A percentile compares a stretch with the other conserved stretches of the same genome.
Conservation (phyloP, 2,888 invertebrate species). For the Tortricodes alternella region DNA sequence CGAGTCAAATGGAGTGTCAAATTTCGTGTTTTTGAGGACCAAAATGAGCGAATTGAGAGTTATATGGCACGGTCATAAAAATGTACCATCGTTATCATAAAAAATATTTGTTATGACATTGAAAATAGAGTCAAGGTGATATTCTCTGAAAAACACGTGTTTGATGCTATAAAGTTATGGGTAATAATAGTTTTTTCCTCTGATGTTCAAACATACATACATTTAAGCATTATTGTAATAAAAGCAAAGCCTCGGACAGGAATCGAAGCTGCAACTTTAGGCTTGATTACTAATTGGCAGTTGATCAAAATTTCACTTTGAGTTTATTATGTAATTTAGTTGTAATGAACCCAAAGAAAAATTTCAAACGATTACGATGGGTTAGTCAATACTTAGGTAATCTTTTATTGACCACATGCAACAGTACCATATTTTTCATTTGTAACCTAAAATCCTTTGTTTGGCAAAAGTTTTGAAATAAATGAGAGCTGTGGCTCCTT, state of each 20-base stretch:
- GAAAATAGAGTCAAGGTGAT: constrained; percentile 19
- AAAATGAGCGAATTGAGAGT: constrained; percentile 16
- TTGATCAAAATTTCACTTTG: too few relatives aligned
- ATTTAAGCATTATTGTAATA: too few relatives aligned
- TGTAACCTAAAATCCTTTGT: not conserved
- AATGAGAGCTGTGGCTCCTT: too few relatives aligned
- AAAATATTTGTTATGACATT: constrained; percentile 9
- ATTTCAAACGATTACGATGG: not conserved
- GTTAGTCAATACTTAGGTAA: not conserved
- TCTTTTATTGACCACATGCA: too few relatives aligned
- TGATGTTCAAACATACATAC: too few relatives aligned
- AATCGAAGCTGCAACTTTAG: too few relatives aligned
- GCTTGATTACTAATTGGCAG: too few relatives aligned
- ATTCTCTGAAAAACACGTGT: not conserved
- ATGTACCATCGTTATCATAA: constrained; percentile 8
- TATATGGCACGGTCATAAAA: constrained; percentile 1
- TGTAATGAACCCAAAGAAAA: too few relatives aligned
- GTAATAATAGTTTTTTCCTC: not conserved
- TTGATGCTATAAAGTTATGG: too few relatives aligned
- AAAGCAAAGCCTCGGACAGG: too few relatives aligned
- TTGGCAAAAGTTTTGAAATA: not conserved
- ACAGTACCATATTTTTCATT: not conserved
- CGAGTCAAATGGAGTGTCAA: not conserved
- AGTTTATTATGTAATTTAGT: too few relatives aligned
- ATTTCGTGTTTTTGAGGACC: not conserved